phyloP scores from a whole-genome alignment of 2,113 vertebrate genomes.

The Sminthopsis crassicaudata region DNA sequence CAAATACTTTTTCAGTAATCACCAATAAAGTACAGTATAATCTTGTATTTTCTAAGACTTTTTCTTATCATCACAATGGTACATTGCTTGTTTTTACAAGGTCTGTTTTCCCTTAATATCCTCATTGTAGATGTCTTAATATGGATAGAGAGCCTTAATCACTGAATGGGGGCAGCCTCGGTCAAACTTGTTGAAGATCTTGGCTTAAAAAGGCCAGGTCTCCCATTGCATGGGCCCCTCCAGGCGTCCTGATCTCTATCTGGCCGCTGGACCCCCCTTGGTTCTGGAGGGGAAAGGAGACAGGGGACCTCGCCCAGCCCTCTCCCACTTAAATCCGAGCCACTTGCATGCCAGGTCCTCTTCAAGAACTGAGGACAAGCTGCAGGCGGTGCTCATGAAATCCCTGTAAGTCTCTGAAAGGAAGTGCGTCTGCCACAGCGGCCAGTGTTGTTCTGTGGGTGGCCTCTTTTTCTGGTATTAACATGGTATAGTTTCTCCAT shows the following conservation, averaged over 20 bases:
- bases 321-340: no score
- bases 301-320: no score
- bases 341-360: no score
- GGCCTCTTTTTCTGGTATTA: not conserved
- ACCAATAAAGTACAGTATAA: not conserved
- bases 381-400: not conserved
- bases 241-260: no score
- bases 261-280: no score
- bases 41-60: not conserved
- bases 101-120: not conserved
- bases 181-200: no score
- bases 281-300: no score
- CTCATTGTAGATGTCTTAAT: not conserved
- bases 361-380: no score
- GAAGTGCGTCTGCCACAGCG: not conserved
- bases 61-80: not conserved
- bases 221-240: no score
- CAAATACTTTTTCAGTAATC: not conserved
- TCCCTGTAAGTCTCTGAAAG: not conserved
- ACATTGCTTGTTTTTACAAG: not conserved
- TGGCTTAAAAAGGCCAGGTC: no score
- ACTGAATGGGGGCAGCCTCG: no score
- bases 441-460: not conserved
- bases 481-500: not conserved
- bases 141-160: not conserved